Conservation (phyloP, 2,113 vertebrate species). For the Notarius lentiginosus region DNA sequence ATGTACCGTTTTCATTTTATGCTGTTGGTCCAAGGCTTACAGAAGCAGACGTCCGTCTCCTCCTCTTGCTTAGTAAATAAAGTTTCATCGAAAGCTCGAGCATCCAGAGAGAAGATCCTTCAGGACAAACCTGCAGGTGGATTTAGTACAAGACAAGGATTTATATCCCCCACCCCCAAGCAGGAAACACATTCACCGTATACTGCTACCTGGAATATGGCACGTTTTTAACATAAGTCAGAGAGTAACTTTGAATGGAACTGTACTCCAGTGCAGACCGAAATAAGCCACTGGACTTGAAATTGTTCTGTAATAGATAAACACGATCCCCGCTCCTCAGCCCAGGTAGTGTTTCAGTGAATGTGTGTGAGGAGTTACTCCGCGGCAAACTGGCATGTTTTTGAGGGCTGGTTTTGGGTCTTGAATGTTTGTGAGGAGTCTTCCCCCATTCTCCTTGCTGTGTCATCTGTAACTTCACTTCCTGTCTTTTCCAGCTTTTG, state of each 20-base stretch:
- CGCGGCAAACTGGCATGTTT: conserved; percentile 12
- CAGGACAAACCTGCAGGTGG: conserved; percentile 72
- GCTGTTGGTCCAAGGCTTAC: conserved; percentile 71
- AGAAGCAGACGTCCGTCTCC: conserved; percentile 70
- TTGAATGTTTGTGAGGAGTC: neutral
- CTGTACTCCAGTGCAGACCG: neutral
- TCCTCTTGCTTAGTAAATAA: conserved; percentile 65
- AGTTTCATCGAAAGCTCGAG: conserved; percentile 67
- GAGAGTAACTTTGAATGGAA: neutral
- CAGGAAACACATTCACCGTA: neutral
- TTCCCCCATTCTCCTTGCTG: neutral
- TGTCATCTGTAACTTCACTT: neutral
- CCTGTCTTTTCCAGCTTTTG: neutral
- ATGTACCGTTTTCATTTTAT: conserved; percentile 27
- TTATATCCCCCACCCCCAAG: neutral
- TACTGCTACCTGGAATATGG: neutral
- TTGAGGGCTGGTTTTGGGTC: neutral
- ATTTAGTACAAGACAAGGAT: conserved; percentile 33
- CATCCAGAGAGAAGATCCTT: conserved; percentile 63
- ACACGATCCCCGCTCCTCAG: neutral
- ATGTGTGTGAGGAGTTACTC: conserved; percentile 1
- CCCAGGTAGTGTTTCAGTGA: conserved; percentile 4
- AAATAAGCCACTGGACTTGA: neutral
- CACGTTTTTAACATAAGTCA: neutral
- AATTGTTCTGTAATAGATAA: neutral